Evolutionary conservation across 2,888 invertebrate genomes (phyloP), one percentile per base, ranked within the genome.

Genomic region (Blastobasis lacticolella): DNA sequence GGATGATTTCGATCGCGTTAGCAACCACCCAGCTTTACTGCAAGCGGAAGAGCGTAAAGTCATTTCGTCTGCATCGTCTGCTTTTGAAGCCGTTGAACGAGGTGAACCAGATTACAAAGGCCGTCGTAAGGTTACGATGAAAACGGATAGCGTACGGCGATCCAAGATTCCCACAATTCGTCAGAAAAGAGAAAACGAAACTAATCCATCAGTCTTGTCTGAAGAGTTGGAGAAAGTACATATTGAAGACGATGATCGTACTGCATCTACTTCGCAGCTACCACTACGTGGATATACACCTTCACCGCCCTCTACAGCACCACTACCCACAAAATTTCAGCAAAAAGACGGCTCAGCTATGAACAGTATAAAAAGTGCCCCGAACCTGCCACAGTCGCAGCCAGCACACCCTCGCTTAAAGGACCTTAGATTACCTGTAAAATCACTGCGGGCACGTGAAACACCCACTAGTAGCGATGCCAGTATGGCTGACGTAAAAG

Each of bases 231-330:
- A 92, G 73, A 91, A 92, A 65, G 88, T 92, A 59, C 92, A 92
- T 62, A 88, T 93, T 64, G 90, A 90, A 58, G 90, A 89, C 64
- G 90, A 90, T 55, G 86, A 88, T 48, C 82, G 89, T 45, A 85
- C 83, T 45, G 81, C 88, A 37, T 90, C 91, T 37, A 88, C 89
- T 50, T 91, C 91, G 49, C 91, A 92, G 65, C 71, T 93, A 60
- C 92, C 93, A 1, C 78, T 92, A 48, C 90, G 94, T 38, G 93
- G 93, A 42, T 94, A 93, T 61, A 94, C 94, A 4, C 94, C 94
- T 8, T 95, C 95, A 45, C 95, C 95, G 48, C 95, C 95, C 52
- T 94, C 95, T 54, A 95, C 95, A 23, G 95, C 95, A 1, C 95
- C 95, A 36, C 81, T 95, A 62, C 95, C 95, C 3, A 91, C 93